Conservation (phyloP, 2,113 vertebrate species). For the Sinocyclocheilus rhinocerous region DNA sequence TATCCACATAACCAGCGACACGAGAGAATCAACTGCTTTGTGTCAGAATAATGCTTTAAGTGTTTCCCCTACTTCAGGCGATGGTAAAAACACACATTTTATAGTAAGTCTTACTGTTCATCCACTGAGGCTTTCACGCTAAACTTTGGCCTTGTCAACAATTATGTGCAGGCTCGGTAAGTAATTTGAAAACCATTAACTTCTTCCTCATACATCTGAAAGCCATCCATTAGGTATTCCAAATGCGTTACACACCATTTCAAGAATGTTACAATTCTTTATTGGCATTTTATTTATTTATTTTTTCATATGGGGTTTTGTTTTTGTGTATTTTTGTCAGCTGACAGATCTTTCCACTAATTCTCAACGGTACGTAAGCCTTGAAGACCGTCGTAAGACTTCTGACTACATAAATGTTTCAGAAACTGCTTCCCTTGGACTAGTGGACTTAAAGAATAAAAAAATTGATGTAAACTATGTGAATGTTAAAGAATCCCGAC, state of each 20-base stretch:
- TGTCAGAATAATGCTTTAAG: not conserved
- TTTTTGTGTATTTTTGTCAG: conserved; percentile 37
- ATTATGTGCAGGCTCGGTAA: conserved; percentile 21
- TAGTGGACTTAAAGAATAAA: not conserved
- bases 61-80: not conserved
- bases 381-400: not conserved
- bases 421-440: conserved; percentile 1
- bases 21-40: not conserved
- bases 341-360: conserved; percentile 2
- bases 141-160: conserved; percentile 3
- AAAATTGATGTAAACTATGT: conserved; percentile 31
- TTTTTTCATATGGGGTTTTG: not conserved
- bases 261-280: not conserved
- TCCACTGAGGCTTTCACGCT: not conserved
- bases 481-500: conserved; percentile 6
- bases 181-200: conserved; percentile 15
- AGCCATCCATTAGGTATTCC: not conserved
- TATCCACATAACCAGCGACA: not conserved
- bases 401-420: conserved; percentile 35
- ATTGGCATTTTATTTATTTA: not conserved
- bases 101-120: not conserved
- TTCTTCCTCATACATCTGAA: not conserved
- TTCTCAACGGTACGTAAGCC: not conserved
- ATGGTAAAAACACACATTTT: conserved; percentile 26
- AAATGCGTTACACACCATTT: not conserved